These are phyloP conservation scores for Australoheros facetus DNA, from an alignment of 2,797 vertebrate species.

Conservation along the genomic window DNA sequence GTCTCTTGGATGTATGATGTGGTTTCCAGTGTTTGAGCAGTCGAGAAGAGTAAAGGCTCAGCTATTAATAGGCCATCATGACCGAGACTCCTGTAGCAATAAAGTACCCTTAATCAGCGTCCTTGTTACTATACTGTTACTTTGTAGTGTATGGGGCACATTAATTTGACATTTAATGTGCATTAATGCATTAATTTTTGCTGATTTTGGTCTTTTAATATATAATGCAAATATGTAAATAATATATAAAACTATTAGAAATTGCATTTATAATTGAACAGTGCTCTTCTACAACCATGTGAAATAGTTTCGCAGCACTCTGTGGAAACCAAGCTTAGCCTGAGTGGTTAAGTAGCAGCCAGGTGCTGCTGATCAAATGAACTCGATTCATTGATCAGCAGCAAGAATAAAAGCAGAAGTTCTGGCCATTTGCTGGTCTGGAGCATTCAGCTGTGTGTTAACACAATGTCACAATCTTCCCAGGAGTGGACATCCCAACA, in stretches of 20 bases:
- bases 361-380: background rate
- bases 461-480: background rate
- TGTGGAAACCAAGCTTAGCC: no score
- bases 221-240: background rate
- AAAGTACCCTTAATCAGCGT: background rate
- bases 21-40: background rate
- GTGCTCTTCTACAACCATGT: background rate
- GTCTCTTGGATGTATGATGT: background rate
- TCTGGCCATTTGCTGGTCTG: background rate
- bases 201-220: background rate
- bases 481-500: background rate
- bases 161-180: background rate
- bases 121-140: background rate
- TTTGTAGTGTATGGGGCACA: no score
- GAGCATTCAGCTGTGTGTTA: background rate
- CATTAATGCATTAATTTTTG: background rate
- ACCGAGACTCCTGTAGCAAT: background rate
- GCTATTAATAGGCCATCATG: background rate
- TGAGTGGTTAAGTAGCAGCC: background rate
- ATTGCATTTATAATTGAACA: background rate
- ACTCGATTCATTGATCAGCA: background rate
- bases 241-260: background rate
- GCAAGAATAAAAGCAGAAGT: background rate
- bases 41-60: background rate
- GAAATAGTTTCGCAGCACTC: background rate